Evolutionary conservation across 2,888 invertebrate species (phyloP), one percentile per base, ranked within the genome.

Genomic region (Neoascia interrupta): DNA sequence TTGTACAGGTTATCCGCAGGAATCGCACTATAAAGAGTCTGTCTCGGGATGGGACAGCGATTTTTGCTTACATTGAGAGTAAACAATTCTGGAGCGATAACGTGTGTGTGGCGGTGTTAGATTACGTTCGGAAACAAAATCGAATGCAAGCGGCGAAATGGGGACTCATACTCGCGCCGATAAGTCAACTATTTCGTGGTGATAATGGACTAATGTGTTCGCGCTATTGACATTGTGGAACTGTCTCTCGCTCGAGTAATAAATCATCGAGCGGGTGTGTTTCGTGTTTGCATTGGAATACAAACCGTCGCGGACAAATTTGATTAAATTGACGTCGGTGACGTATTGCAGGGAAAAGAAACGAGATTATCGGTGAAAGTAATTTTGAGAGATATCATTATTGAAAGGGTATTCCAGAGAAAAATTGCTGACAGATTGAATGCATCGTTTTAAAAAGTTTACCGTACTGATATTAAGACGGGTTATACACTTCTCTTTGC

Each of bases 211-310:
- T 28, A 21, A 23, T 60, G 13, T 18, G 31, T 41, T 66, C 34
- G 19, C 36, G 61, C 16, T 75, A 58, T 70, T 75, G 70, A 75
- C 75, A 70, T 56, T 70, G 70, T 56, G 28, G 54, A 39, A 74
- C 16, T 34, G n/a, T n/a, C n/a, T n/a, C n/a, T n/a, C n/a, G n/a
- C 19, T 8, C 37, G 34, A 37, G 28, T 34, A 10, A 75, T 75
- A 70, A 75, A 75, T 70, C 70, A 70, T 19, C n/a, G 28, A 56
- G 69, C 54, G 54, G 54, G 54, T 61, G 53, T 56, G 53, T 26
- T 68, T 53, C 5, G 19, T 61, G 47, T 69, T 34, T 68, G 53
- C 26, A 49, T 56, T 69, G 23, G 53, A 23, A 45, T 34, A 26
- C 34, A 16, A 45, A 54, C 43, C 18, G 43, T 36, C 16, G 5